These are phyloP conservation scores for Lepas anatifera DNA, from an alignment of 2,888 invertebrate genomes.

Conservation along the genomic window DNA sequence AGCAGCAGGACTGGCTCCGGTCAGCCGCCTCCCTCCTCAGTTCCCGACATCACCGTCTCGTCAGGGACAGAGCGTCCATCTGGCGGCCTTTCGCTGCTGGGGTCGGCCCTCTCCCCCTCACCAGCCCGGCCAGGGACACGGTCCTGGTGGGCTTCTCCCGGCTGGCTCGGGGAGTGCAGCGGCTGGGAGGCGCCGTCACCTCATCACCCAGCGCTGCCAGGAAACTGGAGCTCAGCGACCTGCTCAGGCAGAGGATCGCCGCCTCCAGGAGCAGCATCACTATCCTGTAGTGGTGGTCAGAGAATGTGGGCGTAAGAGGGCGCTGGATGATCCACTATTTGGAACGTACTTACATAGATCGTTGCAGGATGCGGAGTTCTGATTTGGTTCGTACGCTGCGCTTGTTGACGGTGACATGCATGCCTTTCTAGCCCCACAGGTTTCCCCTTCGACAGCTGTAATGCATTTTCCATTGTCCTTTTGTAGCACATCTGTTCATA, in stretches of 20 bases:
- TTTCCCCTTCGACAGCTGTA: too few species aligned
- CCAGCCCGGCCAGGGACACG: conserved; percentile 9
- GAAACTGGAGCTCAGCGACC: background rate
- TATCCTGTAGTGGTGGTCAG: background rate
- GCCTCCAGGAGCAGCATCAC: background rate
- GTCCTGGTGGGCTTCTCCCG: conserved; percentile 28
- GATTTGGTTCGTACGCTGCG: too few species aligned
- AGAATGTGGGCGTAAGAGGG: too few species aligned
- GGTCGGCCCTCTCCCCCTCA: background rate
- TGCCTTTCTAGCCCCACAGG: too few species aligned
- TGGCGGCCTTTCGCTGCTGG: background rate
- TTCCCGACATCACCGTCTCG: background rate
- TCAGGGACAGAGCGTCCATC: background rate
- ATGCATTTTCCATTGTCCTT: too few species aligned
- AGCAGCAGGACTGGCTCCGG: too few species aligned
- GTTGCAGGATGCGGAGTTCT: too few species aligned
- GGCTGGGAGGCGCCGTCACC: conserved; percentile 25
- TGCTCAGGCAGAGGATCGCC: background rate
- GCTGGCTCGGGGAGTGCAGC: conserved; percentile 30
- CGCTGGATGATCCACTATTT: too few species aligned
- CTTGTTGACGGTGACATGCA: too few species aligned
- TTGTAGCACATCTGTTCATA: too few species aligned
- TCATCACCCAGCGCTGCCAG: background rate
- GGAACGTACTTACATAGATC: too few species aligned
- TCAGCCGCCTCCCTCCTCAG: background rate